Conservation (phyloP, 2,113 vertebrate species). For the Cygnus atratus region DNA sequence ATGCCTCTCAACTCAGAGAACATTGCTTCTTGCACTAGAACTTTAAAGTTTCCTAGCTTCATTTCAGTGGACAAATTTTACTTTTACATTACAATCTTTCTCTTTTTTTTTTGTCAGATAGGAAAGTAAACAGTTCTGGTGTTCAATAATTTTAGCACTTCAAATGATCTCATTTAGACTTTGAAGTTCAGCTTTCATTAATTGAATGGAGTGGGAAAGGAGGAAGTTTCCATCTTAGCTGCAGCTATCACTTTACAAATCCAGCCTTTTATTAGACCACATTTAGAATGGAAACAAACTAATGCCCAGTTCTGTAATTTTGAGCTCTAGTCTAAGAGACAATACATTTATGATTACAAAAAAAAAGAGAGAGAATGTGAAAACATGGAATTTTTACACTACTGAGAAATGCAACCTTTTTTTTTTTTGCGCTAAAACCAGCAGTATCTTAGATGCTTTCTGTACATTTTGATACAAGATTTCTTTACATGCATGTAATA, state of each 20-base stretch:
- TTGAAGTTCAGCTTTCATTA: constrained; percentile 58
- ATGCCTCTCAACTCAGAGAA: background rate
- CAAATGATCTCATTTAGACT: constrained; percentile 43
- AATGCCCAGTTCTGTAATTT: background rate
- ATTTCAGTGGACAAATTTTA: constrained; percentile 5
- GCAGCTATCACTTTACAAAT: constrained; percentile 4
- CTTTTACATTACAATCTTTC: background rate
- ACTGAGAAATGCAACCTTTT: background rate
- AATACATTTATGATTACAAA: background rate
- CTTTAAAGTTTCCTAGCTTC: background rate
- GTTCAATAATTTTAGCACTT: constrained; percentile 67
- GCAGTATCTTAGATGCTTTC: background rate
- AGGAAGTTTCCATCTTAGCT: background rate
- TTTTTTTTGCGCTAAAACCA: background rate
- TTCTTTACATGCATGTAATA: background rate
- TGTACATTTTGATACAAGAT: background rate
- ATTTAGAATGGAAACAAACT: background rate
- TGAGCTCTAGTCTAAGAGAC: background rate
- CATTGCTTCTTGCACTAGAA: background rate
- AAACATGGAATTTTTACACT: background rate
- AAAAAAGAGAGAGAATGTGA: background rate
- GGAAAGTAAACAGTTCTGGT: constrained; percentile 6
- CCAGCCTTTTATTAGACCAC: background rate
- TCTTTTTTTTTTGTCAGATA: background rate
- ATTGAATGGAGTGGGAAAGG: constrained; percentile 30